Percentiles rank a stretch among this genome's conserved stretches.
Conservation (phyloP, 2,797 vertebrate genomes). For the Ambastaia sidthimunki region DNA sequence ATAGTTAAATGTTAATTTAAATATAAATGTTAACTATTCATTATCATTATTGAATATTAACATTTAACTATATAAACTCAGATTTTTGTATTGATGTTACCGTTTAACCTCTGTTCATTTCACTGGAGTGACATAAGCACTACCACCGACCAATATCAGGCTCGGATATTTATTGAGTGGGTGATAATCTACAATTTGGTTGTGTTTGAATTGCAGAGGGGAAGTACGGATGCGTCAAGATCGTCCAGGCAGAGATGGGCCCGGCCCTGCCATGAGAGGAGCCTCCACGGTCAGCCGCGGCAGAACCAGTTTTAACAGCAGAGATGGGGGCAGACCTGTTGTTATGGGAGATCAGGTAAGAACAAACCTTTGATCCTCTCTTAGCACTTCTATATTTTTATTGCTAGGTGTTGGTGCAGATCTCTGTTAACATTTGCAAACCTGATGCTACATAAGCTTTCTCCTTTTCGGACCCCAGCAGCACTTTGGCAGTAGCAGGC, state of each 20-base stretch:
- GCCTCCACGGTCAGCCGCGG: constrained; percentile 82
- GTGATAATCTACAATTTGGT: not conserved
- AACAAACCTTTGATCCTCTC: not conserved
- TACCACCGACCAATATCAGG: too few species aligned
- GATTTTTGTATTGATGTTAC: too few species aligned
- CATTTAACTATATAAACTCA: too few species aligned
- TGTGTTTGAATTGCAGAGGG: constrained; percentile 64
- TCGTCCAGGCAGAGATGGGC: constrained; percentile 87
- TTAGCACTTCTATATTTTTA: not conserved
- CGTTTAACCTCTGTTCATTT: too few species aligned
- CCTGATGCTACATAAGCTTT: not conserved
- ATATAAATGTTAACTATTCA: too few species aligned
- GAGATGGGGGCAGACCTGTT: constrained; percentile 85
- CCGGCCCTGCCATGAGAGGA: constrained; percentile 83
- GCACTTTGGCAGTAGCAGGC: constrained; percentile 89
- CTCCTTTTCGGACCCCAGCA: constrained; percentile 57
- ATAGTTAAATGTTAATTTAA: too few species aligned
- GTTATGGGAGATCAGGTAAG: constrained; percentile 86
- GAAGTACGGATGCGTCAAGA: constrained; percentile 82
- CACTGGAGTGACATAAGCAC: too few species aligned
- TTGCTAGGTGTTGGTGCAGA: not conserved
- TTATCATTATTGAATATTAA: too few species aligned
- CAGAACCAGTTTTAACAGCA: constrained; percentile 82
- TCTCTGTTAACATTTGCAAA: too few species aligned
- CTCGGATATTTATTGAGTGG: too few species aligned